These are phyloP conservation scores for Hedychridium roseum DNA, from an alignment of 2,888 invertebrate species.

Conservation along the genomic window DNA sequence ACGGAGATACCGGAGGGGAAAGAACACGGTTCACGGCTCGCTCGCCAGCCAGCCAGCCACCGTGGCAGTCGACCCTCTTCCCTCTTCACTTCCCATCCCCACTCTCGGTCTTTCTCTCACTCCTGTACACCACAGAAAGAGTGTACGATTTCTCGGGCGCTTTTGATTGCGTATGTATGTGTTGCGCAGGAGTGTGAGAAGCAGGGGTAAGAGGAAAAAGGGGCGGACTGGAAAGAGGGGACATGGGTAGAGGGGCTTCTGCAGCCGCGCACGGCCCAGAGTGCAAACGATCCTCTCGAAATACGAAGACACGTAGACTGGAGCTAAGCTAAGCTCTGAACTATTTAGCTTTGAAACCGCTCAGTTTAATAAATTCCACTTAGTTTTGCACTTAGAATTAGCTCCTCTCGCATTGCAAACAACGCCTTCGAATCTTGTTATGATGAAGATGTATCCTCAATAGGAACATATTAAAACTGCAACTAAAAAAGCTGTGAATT, in stretches of 20 bases:
- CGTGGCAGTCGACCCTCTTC: constrained; percentile 56
- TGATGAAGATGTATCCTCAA: too few relatives aligned
- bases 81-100: constrained; percentile 33
- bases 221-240: background rate
- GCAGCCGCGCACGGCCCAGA: too few relatives aligned
- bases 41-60: constrained; percentile 53
- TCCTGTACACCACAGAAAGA: background rate
- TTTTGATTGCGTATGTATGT: background rate
- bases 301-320: too few relatives aligned
- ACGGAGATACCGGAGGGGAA: constrained; percentile 28
- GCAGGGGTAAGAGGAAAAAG: background rate
- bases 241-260: background rate
- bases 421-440: too few relatives aligned
- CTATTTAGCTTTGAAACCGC: too few relatives aligned
- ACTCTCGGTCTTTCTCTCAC: constrained; percentile 18
- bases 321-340: too few relatives aligned
- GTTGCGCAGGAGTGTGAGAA: background rate
- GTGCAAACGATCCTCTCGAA: too few relatives aligned
- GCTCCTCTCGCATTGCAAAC: too few relatives aligned
- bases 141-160: constrained; percentile 9
- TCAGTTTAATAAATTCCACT: too few relatives aligned
- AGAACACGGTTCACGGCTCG: constrained; percentile 52
- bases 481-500: too few relatives aligned
- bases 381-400: too few relatives aligned
- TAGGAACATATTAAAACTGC: too few relatives aligned